These are phyloP conservation scores for Alethe castanea DNA, from an alignment of 2,113 vertebrate species.

Conservation along the genomic window DNA sequence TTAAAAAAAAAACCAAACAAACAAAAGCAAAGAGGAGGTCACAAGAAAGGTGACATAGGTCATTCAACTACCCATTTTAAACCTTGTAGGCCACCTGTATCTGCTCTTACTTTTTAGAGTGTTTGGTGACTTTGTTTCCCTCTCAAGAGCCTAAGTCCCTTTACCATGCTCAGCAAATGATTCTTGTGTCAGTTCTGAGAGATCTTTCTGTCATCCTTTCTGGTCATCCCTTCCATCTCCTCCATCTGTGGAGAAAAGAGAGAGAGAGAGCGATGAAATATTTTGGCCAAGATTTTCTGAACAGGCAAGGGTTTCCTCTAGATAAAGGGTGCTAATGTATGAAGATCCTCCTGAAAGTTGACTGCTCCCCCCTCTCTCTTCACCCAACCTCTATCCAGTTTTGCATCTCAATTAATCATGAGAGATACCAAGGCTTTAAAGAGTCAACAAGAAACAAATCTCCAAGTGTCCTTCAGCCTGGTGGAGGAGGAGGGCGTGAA, in stretches of 20 bases:
- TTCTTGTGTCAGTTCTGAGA: background rate
- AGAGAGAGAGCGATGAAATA: background rate
- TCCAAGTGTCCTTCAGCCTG: background rate
- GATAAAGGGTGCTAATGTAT: background rate
- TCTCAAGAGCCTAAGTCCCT: background rate
- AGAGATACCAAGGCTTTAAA: slow-evolving; percentile 37
- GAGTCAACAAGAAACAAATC: background rate
- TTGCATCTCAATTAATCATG: background rate
- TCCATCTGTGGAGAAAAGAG: background rate
- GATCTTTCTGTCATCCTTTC: background rate
- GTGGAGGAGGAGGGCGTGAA: background rate
- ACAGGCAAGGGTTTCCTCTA: background rate
- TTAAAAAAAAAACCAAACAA: background rate
- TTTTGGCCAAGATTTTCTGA: background rate
- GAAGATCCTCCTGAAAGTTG: background rate
- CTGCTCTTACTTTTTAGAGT: background rate
- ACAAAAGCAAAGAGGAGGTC: background rate
- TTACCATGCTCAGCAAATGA: background rate
- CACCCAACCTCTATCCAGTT: background rate
- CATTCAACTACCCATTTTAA: background rate
- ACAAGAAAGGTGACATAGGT: background rate
- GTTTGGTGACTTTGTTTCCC: background rate
- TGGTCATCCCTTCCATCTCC: background rate
- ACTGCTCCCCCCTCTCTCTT: background rate
- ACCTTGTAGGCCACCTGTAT: background rate